Evolutionary conservation across 2,888 invertebrate genomes (phyloP).

Genomic region (Cryptosula pallasiana): DNA sequence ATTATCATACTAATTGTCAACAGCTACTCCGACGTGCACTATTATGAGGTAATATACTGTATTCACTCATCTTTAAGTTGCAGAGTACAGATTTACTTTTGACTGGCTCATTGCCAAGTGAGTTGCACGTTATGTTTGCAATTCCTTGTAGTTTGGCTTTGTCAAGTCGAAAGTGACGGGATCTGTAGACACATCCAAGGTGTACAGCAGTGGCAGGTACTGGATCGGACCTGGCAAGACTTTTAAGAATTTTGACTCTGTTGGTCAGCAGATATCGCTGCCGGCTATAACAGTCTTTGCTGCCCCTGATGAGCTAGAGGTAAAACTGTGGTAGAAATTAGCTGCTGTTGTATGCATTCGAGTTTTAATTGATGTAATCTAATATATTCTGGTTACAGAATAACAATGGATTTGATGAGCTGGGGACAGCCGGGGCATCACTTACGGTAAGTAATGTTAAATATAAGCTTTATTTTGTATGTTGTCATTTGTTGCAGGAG

Average conservation of each 20-base stretch:
- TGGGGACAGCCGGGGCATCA: background rate
- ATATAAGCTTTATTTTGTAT: background rate
- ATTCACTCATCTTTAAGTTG: too few relatives aligned
- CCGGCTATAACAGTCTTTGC: background rate
- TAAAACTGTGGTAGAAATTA: background rate
- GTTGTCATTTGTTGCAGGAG: too few relatives aligned
- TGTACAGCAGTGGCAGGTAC: background rate
- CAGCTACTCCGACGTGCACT: conserved; percentile 6
- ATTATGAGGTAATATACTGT: conserved; percentile 3
- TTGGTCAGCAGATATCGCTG: background rate
- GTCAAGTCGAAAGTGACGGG: background rate
- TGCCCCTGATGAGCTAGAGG: background rate
- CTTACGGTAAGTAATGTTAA: background rate
- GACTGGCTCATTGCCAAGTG: too few relatives aligned
- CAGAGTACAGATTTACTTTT: too few relatives aligned
- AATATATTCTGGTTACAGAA: too few relatives aligned
- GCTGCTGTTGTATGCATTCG: too few relatives aligned
- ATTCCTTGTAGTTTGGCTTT: background rate
- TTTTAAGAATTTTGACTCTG: conserved; percentile 1
- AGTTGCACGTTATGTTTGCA: too few relatives aligned
- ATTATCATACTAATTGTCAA: background rate
- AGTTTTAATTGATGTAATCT: too few relatives aligned
- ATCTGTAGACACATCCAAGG: background rate
- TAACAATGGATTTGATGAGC: background rate
- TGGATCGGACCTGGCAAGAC: conserved; percentile 21